Conservation (phyloP, 2,113 vertebrate genomes). For the human region DNA sequence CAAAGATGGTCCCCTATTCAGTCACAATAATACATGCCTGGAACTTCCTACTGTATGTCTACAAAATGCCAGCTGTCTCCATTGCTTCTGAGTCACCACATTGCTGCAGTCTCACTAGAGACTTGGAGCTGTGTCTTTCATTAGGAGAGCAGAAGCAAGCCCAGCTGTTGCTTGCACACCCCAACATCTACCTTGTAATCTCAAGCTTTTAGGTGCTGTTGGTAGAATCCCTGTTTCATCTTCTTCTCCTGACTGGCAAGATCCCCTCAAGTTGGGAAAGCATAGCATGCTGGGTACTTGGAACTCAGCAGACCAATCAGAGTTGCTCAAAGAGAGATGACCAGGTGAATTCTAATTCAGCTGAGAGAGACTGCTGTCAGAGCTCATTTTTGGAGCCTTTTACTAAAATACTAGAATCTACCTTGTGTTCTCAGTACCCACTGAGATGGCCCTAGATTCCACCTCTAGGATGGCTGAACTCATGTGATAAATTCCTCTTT, state of each 20-base stretch:
- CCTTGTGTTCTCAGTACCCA: no score
- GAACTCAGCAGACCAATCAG: not conserved
- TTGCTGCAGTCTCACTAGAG: not conserved
- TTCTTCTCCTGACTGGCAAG: not conserved
- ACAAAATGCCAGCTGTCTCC: not conserved
- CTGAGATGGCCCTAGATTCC: rapidly evolving
- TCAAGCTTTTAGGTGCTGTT: not conserved
- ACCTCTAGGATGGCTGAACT: not conserved
- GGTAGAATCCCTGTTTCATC: not conserved
- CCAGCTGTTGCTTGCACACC: not conserved
- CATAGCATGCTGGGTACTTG: not conserved
- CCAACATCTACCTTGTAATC: not conserved
- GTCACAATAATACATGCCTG: not conserved
- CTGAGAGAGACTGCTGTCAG: not conserved
- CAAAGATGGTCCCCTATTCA: not conserved
- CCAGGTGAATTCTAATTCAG: not conserved
- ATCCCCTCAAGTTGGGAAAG: not conserved
- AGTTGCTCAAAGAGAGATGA: not conserved
- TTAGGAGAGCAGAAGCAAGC: not conserved
- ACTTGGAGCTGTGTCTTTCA: not conserved
- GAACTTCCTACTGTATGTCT: not conserved
- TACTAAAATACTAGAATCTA: not conserved
- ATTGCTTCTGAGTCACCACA: not conserved
- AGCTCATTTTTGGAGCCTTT: not conserved
- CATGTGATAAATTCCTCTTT: not conserved